These are phyloP conservation scores for Burhinus bistriatus DNA, from an alignment of 2,113 vertebrate genomes.

Conservation along the genomic window DNA sequence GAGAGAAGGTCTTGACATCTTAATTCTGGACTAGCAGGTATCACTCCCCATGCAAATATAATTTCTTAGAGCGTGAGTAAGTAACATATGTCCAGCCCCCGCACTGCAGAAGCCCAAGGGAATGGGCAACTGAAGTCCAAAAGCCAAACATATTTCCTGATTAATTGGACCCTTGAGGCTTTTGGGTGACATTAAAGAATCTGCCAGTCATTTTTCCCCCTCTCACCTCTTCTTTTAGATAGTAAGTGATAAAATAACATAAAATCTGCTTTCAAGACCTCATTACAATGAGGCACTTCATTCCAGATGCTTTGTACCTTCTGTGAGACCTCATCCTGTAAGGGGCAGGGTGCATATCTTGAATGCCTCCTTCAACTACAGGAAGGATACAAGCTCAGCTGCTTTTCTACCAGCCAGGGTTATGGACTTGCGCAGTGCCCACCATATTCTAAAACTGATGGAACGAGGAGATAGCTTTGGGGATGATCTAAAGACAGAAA, in stretches of 20 bases:
- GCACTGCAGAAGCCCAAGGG: slow-evolving; percentile 29
- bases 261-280: slow-evolving; percentile 24
- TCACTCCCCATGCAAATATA: slow-evolving; percentile 50
- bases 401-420: background rate
- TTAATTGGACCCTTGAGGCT: slow-evolving; percentile 67
- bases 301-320: slow-evolving; percentile 21
- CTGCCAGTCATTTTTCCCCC: slow-evolving; percentile 42
- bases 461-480: background rate
- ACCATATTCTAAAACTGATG: background rate
- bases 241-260: background rate
- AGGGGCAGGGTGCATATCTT: background rate
- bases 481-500: background rate
- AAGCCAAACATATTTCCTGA: slow-evolving; percentile 63
- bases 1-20: slow-evolving; percentile 59
- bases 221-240: background rate
- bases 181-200: slow-evolving; percentile 69
- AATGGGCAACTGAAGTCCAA: slow-evolving; percentile 56
- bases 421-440: background rate
- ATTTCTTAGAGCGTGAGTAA: slow-evolving; percentile 23
- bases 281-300: background rate
- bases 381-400: background rate
- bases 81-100: slow-evolving; percentile 60
- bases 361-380: background rate
- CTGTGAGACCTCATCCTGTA: background rate
- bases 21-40: slow-evolving; percentile 57